phyloP scores from a whole-genome alignment of 2,888 invertebrate species.

The Spisula solida region DNA sequence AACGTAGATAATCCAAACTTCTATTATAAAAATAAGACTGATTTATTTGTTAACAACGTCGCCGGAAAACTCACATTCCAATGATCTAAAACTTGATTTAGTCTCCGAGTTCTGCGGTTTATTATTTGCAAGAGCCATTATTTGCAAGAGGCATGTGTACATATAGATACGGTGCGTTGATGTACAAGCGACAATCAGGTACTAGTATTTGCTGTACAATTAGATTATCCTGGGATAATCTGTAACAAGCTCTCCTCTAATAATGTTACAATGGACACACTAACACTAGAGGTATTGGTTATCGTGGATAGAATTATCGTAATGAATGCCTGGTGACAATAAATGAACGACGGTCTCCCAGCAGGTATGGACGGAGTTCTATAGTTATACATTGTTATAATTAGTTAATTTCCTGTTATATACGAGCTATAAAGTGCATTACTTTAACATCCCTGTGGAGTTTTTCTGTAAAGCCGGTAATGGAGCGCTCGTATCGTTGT shows the following conservation, averaged over 20 bases:
- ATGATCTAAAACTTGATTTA: no score
- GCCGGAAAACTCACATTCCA: no score
- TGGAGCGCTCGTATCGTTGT: not conserved
- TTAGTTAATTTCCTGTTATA: conserved; percentile 38
- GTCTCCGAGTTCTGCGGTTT: no score
- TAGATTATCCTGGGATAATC: not conserved
- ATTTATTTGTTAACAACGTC: no score
- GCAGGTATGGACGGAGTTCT: conserved; percentile 22
- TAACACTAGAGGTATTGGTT: conserved; percentile 18
- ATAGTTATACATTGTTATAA: conserved; percentile 24
- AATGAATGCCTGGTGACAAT: conserved; percentile 26
- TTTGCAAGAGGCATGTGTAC: no score
- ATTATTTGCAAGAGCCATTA: no score
- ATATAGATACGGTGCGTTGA: no score
- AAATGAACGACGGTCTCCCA: not conserved
- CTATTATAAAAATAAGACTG: no score
- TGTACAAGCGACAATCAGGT: not conserved
- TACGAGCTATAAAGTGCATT: conserved; percentile 19
- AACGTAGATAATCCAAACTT: no score
- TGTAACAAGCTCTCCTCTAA: not conserved
- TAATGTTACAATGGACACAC: not conserved
- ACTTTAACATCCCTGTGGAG: not conserved
- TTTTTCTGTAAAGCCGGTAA: not conserved
- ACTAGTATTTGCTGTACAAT: not conserved
- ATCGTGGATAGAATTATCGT: conserved; percentile 25